These are phyloP conservation scores for Chymomyza caudatula DNA, from an alignment of 2,888 invertebrate species.

Conservation along the genomic window DNA sequence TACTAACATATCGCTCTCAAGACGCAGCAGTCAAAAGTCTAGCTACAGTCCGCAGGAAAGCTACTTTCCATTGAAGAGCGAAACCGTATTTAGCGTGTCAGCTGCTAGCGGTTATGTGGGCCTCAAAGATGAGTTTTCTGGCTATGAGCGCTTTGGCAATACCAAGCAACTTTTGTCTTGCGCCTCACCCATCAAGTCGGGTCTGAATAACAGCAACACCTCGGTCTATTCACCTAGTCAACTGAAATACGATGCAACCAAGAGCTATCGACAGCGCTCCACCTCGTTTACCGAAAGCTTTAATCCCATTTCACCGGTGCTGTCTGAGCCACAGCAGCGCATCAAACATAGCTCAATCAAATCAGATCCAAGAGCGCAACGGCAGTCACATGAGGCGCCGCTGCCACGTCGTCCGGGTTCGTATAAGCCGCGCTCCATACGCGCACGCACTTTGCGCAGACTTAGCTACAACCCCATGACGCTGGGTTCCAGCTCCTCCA, in stretches of 20 bases:
- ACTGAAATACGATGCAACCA: constrained; percentile 37
- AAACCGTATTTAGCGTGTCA: constrained; percentile 52
- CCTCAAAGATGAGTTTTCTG: constrained; percentile 60
- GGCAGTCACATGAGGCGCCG: constrained; percentile 25
- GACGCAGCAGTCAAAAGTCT: constrained; percentile 78
- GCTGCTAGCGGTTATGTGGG: constrained; percentile 57
- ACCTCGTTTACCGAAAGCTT: constrained; percentile 80
- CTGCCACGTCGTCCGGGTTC: constrained; percentile 53
- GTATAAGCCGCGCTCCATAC: constrained; percentile 79
- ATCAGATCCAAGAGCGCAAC: constrained; percentile 24
- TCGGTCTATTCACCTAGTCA: constrained; percentile 59
- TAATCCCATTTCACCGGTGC: constrained; percentile 74
- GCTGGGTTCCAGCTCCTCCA: constrained; percentile 80
- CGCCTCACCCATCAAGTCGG: constrained; percentile 74
- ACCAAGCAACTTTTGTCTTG: constrained; percentile 59
- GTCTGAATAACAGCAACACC: constrained; percentile 65
- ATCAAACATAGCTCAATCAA: constrained; percentile 6
- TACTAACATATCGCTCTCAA: constrained; percentile 77
- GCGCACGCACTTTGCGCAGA: constrained; percentile 79
- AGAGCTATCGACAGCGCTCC: constrained; percentile 77
- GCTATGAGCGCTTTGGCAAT: constrained; percentile 60
- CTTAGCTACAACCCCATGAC: constrained; percentile 81
- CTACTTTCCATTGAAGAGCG: constrained; percentile 59
- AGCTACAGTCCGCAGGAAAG: constrained; percentile 78
- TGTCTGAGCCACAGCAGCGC: constrained; percentile 68